A percentile compares a stretch with the other conserved stretches of the same genome.
phyloP scores from a whole-genome alignment of 1,140 invertebrate species.

The Heterodera carotae region DNA sequence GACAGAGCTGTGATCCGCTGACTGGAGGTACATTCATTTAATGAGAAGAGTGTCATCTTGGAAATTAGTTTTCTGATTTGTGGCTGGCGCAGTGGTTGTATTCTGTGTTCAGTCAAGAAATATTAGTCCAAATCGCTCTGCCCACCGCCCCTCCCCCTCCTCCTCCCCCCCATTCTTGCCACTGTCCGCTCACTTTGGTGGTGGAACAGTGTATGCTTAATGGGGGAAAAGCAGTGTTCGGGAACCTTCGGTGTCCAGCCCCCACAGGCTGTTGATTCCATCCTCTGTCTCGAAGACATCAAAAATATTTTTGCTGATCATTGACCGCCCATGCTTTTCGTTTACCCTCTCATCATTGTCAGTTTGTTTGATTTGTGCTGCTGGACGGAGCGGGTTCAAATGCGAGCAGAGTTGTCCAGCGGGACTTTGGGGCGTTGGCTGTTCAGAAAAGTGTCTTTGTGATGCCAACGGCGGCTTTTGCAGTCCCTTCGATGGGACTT shows the following conservation, averaged over 20 bases:
- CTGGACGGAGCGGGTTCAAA: conserved; percentile 79
- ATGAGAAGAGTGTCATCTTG: too few species aligned
- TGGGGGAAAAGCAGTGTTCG: not conserved
- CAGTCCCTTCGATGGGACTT: conserved; percentile 65
- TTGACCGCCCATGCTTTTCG: not conserved
- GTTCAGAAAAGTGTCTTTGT: conserved; percentile 43
- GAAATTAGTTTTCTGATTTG: too few species aligned
- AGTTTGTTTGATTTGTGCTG: conserved; percentile 75
- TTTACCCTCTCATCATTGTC: too few species aligned
- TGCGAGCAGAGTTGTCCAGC: conserved; percentile 76
- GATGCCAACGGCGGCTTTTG: conserved; percentile 38
- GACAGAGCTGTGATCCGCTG: conserved; percentile 78
- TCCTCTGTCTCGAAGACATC: not conserved
- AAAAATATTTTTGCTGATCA: conserved; percentile 5
- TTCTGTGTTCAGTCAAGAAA: not conserved
- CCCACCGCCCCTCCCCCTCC: too few species aligned
- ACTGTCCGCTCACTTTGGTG: not conserved
- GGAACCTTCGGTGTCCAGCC: not conserved
- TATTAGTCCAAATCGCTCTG: not conserved
- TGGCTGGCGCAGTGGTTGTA: not conserved
- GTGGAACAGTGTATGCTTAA: not conserved
- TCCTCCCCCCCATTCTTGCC: not conserved
- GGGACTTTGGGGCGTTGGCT: conserved; percentile 40
- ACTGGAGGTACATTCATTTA: conserved; percentile 69
- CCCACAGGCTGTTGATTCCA: not conserved